These are phyloP conservation scores for Trichogramma evanescens DNA, from an alignment of 2,888 invertebrate species.

Conservation along the genomic window DNA sequence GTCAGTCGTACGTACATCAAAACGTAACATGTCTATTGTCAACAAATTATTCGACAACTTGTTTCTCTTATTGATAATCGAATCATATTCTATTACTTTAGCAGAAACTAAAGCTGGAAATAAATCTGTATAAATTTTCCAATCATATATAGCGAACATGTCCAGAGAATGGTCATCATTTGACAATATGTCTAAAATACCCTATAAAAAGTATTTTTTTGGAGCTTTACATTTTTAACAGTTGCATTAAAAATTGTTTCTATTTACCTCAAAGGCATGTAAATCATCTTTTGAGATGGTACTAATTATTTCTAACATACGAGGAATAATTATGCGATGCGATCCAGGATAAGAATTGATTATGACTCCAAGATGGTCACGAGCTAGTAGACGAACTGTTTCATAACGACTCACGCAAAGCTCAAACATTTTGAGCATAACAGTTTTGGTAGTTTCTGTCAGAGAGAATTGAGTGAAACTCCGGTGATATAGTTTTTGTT, in stretches of 20 bases:
- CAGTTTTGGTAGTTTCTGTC: slow-evolving; percentile 55
- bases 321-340: slow-evolving; percentile 60
- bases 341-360: slow-evolving; percentile 64
- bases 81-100: slow-evolving; percentile 69
- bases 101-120: slow-evolving; percentile 76
- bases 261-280: too few relatives aligned
- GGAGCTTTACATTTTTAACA: too few relatives aligned
- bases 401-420: slow-evolving; percentile 63
- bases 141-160: slow-evolving; percentile 49
- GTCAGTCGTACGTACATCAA: slow-evolving; percentile 53
- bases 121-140: slow-evolving; percentile 62
- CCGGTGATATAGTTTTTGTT: slow-evolving; percentile 41
- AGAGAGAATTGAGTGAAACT: slow-evolving; percentile 48
- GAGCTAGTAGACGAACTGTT: slow-evolving; percentile 62
- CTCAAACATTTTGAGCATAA: slow-evolving; percentile 57
- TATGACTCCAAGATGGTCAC: slow-evolving; percentile 58
- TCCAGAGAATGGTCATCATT: too few relatives aligned
- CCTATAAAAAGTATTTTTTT: too few relatives aligned
- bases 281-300: too few relatives aligned
- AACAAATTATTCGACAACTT: slow-evolving; percentile 55
- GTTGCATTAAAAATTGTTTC: too few relatives aligned
- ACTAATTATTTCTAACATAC: slow-evolving; percentile 50
- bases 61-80: slow-evolving; percentile 51
- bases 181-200: too few relatives aligned
- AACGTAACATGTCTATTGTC: slow-evolving; percentile 26